Base-by-base conservation (phyloP, 2,888 invertebrate genomes). In the Dynastes hyllus region DNA sequence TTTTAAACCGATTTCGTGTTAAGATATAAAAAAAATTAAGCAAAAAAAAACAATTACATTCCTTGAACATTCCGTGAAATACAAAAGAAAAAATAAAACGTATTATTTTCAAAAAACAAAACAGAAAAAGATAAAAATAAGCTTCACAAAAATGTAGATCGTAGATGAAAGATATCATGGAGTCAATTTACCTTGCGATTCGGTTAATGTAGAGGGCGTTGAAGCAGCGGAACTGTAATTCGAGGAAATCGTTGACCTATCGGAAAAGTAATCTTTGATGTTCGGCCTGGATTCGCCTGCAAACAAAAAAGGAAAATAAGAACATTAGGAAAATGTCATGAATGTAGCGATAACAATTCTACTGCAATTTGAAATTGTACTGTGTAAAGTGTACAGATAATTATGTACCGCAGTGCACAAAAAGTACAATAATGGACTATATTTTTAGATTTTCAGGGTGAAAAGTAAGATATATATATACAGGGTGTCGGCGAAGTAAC, bases 181-280 rank as follows among this genome's bases (percentile, higher is more conserved):
- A 40, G 8, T 40, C 40, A 32, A 82, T 81, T 76, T 79, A 84
- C 84, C 84, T 84, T 79, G 81, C 11, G 80, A 73, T 63, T 84
- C 84, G 63, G 81, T 80, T 76, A 80, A 65, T 8, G 81, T 80
- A 40, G 82, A 82, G 40, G 81, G 76, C 50, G 81, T 81, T 3
- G 83, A 82, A 16, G 81, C 81, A 22, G 78, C 79, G 9, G 82
- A 82, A 80, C 82, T 82, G 77, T 80, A 80, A 61, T 80, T 81
- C 13, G 84, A 84, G 27, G 84, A 84, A 69, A 84, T 69, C 32
- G 84, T 84, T 16, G 83, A 84, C 67, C 79, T 81, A 80, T 84
- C 80, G 50, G 81, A 81, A 40, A 77, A 78, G 63, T 79, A 75
- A 32, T 80, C 82, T 69, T 77, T 79, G 50, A 40, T 61, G 32